Conservation (phyloP, 2,888 invertebrate genomes). For the Drosophila crucigera region DNA sequence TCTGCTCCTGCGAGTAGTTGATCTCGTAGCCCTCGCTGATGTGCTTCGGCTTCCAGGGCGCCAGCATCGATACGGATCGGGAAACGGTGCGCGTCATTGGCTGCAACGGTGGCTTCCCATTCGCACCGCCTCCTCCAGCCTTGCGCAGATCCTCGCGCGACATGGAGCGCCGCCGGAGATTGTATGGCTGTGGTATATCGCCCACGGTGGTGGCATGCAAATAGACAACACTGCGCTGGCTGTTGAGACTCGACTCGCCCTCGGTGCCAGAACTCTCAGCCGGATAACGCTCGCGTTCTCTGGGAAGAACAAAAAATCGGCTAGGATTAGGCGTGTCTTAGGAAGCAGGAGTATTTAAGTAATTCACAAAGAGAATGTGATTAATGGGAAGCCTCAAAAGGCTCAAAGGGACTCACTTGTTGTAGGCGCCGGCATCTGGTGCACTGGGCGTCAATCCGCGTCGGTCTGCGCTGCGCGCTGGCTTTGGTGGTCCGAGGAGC, state of each 20-base stretch:
- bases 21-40: conserved; percentile 91
- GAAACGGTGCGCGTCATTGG: conserved; percentile 90
- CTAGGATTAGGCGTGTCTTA: neutral
- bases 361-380: neutral
- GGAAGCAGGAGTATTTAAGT: neutral
- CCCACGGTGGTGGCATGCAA: conserved; percentile 95
- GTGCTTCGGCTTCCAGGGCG: conserved; percentile 93
- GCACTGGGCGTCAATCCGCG: conserved; percentile 51
- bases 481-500: conserved; percentile 84
- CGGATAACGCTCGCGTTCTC: conserved; percentile 84
- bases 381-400: neutral
- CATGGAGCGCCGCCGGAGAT: conserved; percentile 88
- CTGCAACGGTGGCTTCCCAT: conserved; percentile 73
- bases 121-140: conserved; percentile 28
- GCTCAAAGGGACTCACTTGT: conserved; percentile 45
- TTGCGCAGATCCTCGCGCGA: conserved; percentile 92
- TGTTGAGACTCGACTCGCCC: conserved; percentile 92
- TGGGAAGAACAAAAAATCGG: conserved; percentile 20
- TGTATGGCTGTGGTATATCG: conserved; percentile 92
- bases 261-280: conserved; percentile 88
- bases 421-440: conserved; percentile 49
- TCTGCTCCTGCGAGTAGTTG: conserved; percentile 89
- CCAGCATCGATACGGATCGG: conserved; percentile 92
- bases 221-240: conserved; percentile 93
- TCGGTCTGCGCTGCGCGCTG: conserved; percentile 84